Percentiles rank a stretch among this genome's conserved stretches.
Evolutionary conservation across 2,888 invertebrate genomes (phyloP).

Genomic region (Callosobruchus maculatus): DNA sequence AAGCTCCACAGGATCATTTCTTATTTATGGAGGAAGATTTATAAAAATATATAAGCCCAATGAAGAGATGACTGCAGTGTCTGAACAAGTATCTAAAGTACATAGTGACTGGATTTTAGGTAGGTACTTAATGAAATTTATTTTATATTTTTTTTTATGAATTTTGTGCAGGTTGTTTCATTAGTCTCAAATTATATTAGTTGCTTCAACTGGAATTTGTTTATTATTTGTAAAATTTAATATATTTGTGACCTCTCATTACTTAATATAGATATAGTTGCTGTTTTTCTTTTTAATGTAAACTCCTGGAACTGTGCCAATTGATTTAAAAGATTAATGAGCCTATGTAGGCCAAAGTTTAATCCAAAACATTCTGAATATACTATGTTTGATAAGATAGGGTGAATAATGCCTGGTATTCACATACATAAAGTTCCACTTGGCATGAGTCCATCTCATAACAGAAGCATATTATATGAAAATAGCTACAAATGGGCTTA

Average conservation of each 20-base stretch:
- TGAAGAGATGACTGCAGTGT: slow-evolving; percentile 3
- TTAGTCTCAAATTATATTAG: background rate
- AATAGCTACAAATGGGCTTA: too few species aligned
- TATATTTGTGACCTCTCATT: too few species aligned
- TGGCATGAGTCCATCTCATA: background rate
- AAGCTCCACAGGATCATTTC: slow-evolving; percentile 40
- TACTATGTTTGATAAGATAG: background rate
- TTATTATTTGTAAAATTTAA: too few species aligned
- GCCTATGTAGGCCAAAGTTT: slow-evolving; percentile 3
- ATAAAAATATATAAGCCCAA: slow-evolving; percentile 40
- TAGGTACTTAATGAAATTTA: background rate
- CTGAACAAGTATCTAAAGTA: background rate
- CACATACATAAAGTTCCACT: background rate
- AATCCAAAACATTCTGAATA: slow-evolving; percentile 4
- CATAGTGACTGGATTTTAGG: background rate
- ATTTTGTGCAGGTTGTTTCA: too few species aligned
- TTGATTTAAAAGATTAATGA: background rate
- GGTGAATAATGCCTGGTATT: background rate
- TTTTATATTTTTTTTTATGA: too few species aligned
- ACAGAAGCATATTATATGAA: too few species aligned
- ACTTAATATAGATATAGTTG: too few species aligned
- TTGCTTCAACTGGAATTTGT: background rate
- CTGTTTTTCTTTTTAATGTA: too few species aligned
- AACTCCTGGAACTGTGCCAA: too few species aligned
- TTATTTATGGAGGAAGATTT: slow-evolving; percentile 59